Base-by-base conservation (phyloP, 2,113 vertebrate genomes). In the Campylomormyrus numenius region DNA sequence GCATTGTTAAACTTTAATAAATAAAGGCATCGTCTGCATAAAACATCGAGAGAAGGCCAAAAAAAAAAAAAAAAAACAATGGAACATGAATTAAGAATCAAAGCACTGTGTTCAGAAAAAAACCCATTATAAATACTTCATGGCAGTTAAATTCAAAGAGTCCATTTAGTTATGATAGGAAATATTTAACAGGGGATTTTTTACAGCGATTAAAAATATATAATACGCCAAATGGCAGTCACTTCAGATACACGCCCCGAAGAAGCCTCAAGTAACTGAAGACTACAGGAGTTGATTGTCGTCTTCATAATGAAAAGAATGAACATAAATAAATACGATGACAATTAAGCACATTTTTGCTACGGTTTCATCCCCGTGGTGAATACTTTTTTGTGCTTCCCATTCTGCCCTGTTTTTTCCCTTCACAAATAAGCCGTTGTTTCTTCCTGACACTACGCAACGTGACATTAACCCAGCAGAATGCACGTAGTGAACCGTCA, bases 101-200 rank as follows among this genome's bases (percentile, higher is more conserved):
- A 52, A 87, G 15, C 19, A 49, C 77, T 45, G 74, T 58, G 17
- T 27, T 39, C 0, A 45, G 58, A 85, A 89, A 89, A 42, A 74
- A 15, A 3, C 1, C 5, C 5, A 86, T 48, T 42, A 87, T 90
- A 53, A 91, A 91, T 89, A 90, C 8, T 90, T 90, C 53, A 90
- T 50, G 77, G 9, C 84, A 52, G 88, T 89, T 89, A 89, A 89
- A 85, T 66, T 90, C 45, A 89, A 86, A 85, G 62, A 62, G 46
- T 83, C 50, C 24, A 89, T 91, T 89, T 89, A 58, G 70, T 85
- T 74, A 85, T 90, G 85, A 91, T 31, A 11, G 85, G 49, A 91
- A 45, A 90, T 89, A 83, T 85, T 89, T 70, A 90, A 91, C 84
- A 49, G 35, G 17, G 21, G 56, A 52, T 77, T 90, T 90, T 87